Percentiles rank a stretch among this genome's conserved stretches.
These are phyloP conservation scores for Rhyacophila evoluta DNA, from an alignment of 2,888 invertebrate species.

Conservation along the genomic window DNA sequence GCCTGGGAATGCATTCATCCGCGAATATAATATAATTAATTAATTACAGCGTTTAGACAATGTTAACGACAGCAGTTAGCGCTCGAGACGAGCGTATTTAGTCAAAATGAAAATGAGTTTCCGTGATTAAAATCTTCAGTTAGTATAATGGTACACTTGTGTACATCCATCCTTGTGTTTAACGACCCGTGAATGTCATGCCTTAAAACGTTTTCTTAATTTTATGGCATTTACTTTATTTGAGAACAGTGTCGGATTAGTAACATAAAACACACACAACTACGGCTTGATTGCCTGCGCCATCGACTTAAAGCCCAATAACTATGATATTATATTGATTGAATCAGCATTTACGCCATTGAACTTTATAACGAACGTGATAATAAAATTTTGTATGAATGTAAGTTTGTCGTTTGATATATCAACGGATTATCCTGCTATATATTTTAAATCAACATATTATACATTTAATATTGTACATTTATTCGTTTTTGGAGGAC, in stretches of 20 bases:
- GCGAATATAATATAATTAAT: slow-evolving; percentile 5
- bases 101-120: slow-evolving; percentile 2
- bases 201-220: slow-evolving; percentile 24
- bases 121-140: background rate
- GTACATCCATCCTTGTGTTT: slow-evolving; percentile 10
- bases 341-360: too few species aligned
- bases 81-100: background rate
- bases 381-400: too few species aligned
- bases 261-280: too few species aligned
- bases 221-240: slow-evolving; percentile 17
- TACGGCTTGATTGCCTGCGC: too few species aligned
- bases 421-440: too few species aligned
- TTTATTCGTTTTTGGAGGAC: too few species aligned
- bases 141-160: slow-evolving; percentile 10
- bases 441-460: too few species aligned
- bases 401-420: too few species aligned
- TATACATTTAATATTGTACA: too few species aligned
- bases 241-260: background rate
- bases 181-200: slow-evolving; percentile 22
- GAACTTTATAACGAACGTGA: too few species aligned
- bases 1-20: background rate
- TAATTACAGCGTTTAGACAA: background rate
- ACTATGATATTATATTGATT: too few species aligned
- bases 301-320: too few species aligned
- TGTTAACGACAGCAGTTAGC: background rate